Base-by-base conservation (phyloP, 2,888 invertebrate genomes). In the Rhamnusium bicolor region DNA sequence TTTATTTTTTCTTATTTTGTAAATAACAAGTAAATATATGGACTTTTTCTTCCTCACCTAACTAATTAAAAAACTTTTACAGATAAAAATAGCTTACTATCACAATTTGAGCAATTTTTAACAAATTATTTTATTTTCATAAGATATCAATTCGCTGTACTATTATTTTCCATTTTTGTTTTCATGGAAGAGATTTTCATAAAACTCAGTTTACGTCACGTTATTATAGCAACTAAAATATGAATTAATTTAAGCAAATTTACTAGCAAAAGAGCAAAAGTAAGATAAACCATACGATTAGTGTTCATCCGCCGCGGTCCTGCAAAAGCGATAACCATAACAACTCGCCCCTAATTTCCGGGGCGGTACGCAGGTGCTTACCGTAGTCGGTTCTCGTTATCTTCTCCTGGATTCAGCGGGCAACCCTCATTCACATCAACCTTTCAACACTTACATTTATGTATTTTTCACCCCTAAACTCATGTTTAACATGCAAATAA, bases 351-450 rank as follows among this genome's bases (percentile, higher is more conserved):
- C 82, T 82, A 83, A 83, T 81, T 80, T 82, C 81, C 79, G 79
- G 80, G 79, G 79, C 77, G 82, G 82, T 81, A 81, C 82, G 72
- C 82, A 82, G 83, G 82, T 83, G 83, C 83, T 82, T 80, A 78
- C 78, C 71, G 78, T 74, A 74, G 77, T 81, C 79, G 72, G 70
- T 75, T 75, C 81, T 82, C 79, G 82, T 83, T 83, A 83, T 82
- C 80, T 79, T 70, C 58, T 72, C 69, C 69, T 73, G 71, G 56
- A 58, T 60, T 62, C 61, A 46, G 56, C 54, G 8, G 12, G 6
- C 51, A 47, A 63, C 65, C 65, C 54, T 54, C 40, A 65, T 32
- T 32, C 56, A 51, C 29, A 65, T 65, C 72, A 46, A 66, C 72
- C 73, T 71, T 74, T 72, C 70, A 65, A 54, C 70, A 58, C 63